Conservation (phyloP, 1,140 invertebrate species). For the Temnothorax nylanderi region DNA sequence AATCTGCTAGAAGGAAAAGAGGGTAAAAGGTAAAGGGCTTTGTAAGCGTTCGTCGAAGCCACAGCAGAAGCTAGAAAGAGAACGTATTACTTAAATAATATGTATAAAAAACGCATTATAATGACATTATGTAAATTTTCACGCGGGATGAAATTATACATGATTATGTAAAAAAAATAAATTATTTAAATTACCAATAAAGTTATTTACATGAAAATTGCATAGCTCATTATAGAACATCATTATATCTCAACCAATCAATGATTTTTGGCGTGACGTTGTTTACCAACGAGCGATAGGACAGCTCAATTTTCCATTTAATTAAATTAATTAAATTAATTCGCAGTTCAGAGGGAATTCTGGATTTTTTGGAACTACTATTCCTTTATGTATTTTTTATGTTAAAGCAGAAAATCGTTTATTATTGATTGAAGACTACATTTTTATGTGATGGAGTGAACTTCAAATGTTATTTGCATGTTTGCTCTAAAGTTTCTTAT, state of each 20-base stretch:
- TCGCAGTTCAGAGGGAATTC: background rate
- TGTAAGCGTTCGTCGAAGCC: background rate
- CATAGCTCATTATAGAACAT: background rate
- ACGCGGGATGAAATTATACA: background rate
- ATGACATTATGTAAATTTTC: slow-evolving; percentile 15
- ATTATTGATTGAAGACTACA: background rate
- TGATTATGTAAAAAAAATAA: background rate
- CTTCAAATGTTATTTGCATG: background rate
- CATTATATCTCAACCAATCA: slow-evolving; percentile 8
- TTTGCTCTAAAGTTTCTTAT: background rate
- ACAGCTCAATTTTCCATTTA: background rate
- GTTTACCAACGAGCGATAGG: slow-evolving; percentile 15
- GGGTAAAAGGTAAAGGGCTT: background rate
- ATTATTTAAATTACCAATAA: slow-evolving; percentile 24
- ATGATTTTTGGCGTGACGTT: background rate
- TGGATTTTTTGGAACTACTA: background rate
- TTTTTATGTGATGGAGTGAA: background rate
- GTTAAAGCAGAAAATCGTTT: background rate
- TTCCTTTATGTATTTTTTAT: background rate
- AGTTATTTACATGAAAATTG: background rate
- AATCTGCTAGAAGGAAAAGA: background rate
- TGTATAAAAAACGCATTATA: background rate
- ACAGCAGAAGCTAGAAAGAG: background rate
- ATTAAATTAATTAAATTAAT: slow-evolving; percentile 46
- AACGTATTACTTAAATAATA: background rate